Base-by-base conservation (phyloP, 1,140 invertebrate genomes). In the Psilanteris sp. region DNA sequence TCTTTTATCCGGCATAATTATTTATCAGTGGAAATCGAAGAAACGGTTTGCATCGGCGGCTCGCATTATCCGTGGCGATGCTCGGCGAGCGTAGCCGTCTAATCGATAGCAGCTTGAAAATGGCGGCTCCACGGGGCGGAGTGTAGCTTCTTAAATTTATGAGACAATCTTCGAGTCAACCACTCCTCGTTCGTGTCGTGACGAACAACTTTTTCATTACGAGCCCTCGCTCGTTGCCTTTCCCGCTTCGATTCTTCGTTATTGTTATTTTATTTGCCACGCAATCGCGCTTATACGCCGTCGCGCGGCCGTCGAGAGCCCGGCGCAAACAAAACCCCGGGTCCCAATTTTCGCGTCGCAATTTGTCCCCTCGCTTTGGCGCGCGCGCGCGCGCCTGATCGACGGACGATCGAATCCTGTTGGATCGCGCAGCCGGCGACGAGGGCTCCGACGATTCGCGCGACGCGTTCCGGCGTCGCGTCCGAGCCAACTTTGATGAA, bases 111-210 rank as follows among this genome's bases (percentile, higher is more conserved):
- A 59, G 61, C 59, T 74, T 59, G 70, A 74, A 74, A 74, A 74
- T 74, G 71, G 71, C 70, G 70, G 59, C 61, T 66, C 59, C 31
- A 54, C 70, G 61, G 61, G 70, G 59, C 59, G 70, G 70, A 66
- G 70, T 66, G 59, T 66, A 66, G 34, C 70, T 74, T 74, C 61
- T 74, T 74, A 74, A 74, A 74, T 74, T 74, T 74, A 74, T 74
- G 59, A 74, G 70, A 74, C 70, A 74, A 74, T 74, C 46, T 74
- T 74, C 70, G 59, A 74, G 70, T 74, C 70, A 74, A 74, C 44
- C 52, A 73, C 52, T 73, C 36, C 70, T 74, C 52, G 61, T 52
- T 54, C 16, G 43, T 52, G 20, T 46, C 59, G 43, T 66, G 61
- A 74, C 31, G 54, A 64, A 74, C 70, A 61, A 74, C 52, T 74